Evolutionary conservation across 2,113 vertebrate species (phyloP), one percentile per base, ranked within the genome.

Genomic region (Fulica atra): DNA sequence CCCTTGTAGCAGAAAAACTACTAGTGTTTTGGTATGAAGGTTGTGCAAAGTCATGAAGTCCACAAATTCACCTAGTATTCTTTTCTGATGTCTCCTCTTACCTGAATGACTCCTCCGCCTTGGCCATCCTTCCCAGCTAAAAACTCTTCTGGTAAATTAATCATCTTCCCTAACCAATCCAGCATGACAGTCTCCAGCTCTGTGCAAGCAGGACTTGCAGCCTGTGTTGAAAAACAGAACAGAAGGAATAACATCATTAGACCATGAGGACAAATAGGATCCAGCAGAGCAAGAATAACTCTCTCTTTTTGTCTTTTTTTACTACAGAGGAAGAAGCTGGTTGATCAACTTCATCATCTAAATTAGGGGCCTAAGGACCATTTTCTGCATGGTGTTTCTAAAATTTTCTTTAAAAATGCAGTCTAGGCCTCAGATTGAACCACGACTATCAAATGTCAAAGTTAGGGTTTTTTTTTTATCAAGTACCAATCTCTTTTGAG

Each of bases 51-150:
- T 36, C 38, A 33, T 21, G 2, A 60, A 46, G 26, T 38, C 44
- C 65, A 64, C 3, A 2, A 33, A 69, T 9, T 78, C 7, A 73
- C 12, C 28, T 25, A 0, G 0, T 28, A 19, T 46, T 68, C 14
- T 77, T 61, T 82, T 61, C 65, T 15, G 40, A 61, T 12, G 2
- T 66, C 33, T 5, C 4, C 14, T 79, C 79, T 97, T 97, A 99
- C 99, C 99, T 99, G 99, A 96, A 99, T 99, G 87, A 99, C 99
- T 12, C 99, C 99, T 54, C 99, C 99, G 26, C 99, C 99, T 61
- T 96, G 95, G 12, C 99, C 98, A 4, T 93, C 59, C 7, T 96
- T 98, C 26, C 97, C 99, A 14, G 99, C 98, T 93, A 99, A 91
- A 96, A 99, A 99, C 4, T 97, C 96, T n/a, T 98, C 98, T 1